A percentile compares a stretch with the other conserved stretches of the same genome.
phyloP scores from a whole-genome alignment of 2,888 invertebrate genomes.

The Aspidapion aeneum region DNA sequence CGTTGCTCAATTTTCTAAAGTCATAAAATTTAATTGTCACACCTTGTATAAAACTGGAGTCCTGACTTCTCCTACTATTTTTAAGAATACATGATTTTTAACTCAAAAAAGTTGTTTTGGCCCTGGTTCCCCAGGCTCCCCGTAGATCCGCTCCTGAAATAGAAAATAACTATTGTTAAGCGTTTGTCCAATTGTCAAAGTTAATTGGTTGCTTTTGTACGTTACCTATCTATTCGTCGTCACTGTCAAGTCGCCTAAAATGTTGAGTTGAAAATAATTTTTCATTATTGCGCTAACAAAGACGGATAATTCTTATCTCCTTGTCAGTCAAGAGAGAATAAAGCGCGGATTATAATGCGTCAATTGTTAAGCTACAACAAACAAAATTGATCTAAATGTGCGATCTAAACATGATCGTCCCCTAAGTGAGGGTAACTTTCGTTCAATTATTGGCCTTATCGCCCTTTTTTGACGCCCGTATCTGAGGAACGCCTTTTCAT shows the following conservation, averaged over 20 bases:
- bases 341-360: conserved; percentile 47
- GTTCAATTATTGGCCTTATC: conserved; percentile 47
- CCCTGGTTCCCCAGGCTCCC: too few relatives aligned
- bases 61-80: too few relatives aligned
- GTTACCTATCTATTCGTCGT: not conserved
- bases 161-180: not conserved
- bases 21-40: too few relatives aligned
- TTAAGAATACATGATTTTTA: too few relatives aligned
- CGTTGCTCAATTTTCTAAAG: too few relatives aligned
- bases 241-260: conserved; percentile 4
- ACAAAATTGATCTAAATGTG: conserved; percentile 50
- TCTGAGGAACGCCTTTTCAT: conserved; percentile 42
- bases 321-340: conserved; percentile 41
- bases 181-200: conserved; percentile 8
- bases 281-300: conserved; percentile 35
- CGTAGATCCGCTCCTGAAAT: too few relatives aligned
- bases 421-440: conserved; percentile 41
- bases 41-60: too few relatives aligned
- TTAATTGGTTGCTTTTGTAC: conserved; percentile 16
- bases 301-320: conserved; percentile 42
- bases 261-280: conserved; percentile 33
- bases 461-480: conserved; percentile 43
- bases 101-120: too few relatives aligned
- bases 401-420: conserved; percentile 48
- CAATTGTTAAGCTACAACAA: conserved; percentile 49